phyloP scores from a whole-genome alignment of 2,797 vertebrate species.

The Odontamblyopus lacepedii region DNA sequence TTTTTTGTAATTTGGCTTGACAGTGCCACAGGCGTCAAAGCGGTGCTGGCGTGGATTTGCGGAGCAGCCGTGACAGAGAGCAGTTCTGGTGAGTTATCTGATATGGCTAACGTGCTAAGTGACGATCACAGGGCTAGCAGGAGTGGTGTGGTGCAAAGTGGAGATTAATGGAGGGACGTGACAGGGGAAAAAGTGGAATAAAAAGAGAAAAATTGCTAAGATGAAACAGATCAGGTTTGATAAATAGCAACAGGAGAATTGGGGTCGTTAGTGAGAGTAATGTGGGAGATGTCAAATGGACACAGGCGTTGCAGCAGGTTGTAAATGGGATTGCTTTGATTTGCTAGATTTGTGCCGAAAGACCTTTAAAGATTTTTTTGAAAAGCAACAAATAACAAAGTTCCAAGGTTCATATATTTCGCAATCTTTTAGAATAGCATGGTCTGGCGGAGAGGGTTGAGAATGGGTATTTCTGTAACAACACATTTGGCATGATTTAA shows the following conservation, averaged over 20 bases:
- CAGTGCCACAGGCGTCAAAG: constrained; percentile 72
- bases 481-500: not conserved
- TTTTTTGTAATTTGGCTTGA: constrained; percentile 80
- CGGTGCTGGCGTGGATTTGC: constrained; percentile 63
- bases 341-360: not conserved
- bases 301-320: not conserved
- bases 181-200: constrained; percentile 24
- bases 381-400: not conserved
- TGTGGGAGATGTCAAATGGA: constrained; percentile 5
- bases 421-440: not conserved
- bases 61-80: constrained; percentile 69
- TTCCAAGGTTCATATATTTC: not conserved
- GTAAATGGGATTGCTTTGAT: constrained; percentile 4
- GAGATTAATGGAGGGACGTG: constrained; percentile 19
- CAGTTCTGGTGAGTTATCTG: constrained; percentile 63
- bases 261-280: not conserved
- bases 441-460: not conserved
- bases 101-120: constrained; percentile 59
- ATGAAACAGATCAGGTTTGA: constrained; percentile 9
- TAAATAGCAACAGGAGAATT: constrained; percentile 2
- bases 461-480: not conserved
- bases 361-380: not conserved
- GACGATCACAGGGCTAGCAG: constrained; percentile 35
- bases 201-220: constrained; percentile 6
- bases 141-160: constrained; percentile 30